Percentiles rank a stretch among this genome's conserved stretches.
These are phyloP conservation scores for Xestia sexstrigata DNA, from an alignment of 2,888 invertebrate genomes.

Conservation along the genomic window DNA sequence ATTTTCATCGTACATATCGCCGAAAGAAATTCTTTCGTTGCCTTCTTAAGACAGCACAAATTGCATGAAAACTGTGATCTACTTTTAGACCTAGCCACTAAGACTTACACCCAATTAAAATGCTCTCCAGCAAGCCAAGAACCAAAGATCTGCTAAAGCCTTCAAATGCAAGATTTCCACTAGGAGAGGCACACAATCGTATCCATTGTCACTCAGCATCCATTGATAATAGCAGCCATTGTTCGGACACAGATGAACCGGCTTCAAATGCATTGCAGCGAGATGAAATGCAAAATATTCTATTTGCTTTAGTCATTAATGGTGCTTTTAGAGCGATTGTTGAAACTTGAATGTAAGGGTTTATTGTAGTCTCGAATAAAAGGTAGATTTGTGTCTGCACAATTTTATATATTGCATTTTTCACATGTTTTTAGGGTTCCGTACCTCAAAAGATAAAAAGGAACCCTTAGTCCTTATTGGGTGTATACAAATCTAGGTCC, in stretches of 20 bases:
- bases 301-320: slow-evolving; percentile 31
- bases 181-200: slow-evolving; percentile 46
- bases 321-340: slow-evolving; percentile 5
- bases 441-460: no score
- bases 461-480: no score
- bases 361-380: neutral
- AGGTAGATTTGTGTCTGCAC: neutral
- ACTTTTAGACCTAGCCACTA: neutral
- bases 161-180: slow-evolving; percentile 55
- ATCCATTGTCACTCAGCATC: slow-evolving; percentile 47
- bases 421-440: no score
- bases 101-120: slow-evolving; percentile 6
- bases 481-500: no score
- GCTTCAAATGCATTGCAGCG: slow-evolving; percentile 41
- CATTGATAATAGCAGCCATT: slow-evolving; percentile 50
- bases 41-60: neutral
- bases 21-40: neutral
- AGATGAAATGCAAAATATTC: slow-evolving; percentile 54
- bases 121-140: neutral
- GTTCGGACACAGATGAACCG: slow-evolving; percentile 41
- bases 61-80: neutral
- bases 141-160: slow-evolving; percentile 40
- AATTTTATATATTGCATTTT: no score
- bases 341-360: neutral
- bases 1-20: neutral